Percentiles rank a stretch among this genome's conserved stretches.
phyloP scores from a whole-genome alignment of 2,888 invertebrate species.

The Busseola fusca region DNA sequence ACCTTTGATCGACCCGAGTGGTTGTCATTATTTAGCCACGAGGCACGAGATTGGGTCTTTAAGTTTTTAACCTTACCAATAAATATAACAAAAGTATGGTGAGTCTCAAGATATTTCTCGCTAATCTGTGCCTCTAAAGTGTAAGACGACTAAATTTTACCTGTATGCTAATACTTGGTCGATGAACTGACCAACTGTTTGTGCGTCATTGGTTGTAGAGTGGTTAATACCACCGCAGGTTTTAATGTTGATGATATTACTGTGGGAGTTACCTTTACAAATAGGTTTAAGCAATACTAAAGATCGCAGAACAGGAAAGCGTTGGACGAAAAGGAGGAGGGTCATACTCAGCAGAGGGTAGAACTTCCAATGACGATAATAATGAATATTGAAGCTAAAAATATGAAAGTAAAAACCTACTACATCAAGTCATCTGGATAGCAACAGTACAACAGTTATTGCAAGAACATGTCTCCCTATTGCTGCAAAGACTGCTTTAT shows the following conservation, averaged over 20 bases:
- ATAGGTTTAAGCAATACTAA: background rate
- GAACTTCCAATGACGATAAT: background rate
- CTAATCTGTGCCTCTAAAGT: conserved; percentile 53
- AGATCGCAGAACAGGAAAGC: background rate
- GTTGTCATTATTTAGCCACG: background rate
- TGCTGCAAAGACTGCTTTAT: background rate
- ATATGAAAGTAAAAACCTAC: background rate
- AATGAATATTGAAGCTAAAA: background rate
- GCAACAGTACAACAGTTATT: no score
- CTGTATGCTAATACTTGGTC: conserved; percentile 77
- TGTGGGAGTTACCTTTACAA: background rate
- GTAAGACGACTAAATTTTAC: conserved; percentile 72
- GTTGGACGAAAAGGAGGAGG: background rate
- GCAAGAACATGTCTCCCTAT: no score
- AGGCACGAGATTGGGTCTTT: background rate
- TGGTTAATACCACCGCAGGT: conserved; percentile 58
- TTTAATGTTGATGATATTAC: background rate
- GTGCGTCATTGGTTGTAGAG: conserved; percentile 69
- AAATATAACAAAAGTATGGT: conserved; percentile 28
- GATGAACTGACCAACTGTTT: conserved; percentile 71
- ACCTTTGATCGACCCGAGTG: background rate
- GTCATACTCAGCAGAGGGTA: background rate
- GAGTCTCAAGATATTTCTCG: conserved; percentile 29
- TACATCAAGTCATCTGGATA: no score
- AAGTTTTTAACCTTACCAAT: conserved; percentile 15